Evolutionary conservation across 2,797 vertebrate species (phyloP).

Genomic region (Manis crassicaudata): DNA sequence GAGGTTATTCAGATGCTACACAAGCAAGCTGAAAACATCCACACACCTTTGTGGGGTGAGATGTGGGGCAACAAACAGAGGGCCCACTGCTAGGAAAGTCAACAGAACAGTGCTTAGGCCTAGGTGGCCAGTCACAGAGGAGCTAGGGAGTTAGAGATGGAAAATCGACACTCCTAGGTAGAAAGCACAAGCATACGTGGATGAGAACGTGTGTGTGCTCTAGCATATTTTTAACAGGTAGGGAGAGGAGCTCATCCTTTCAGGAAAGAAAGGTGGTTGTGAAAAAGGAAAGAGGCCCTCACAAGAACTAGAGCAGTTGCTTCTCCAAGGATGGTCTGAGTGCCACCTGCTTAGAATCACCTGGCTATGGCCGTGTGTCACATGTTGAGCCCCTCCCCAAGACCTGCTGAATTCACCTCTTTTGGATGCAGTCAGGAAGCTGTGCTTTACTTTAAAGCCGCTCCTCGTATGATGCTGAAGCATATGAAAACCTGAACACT

Average conservation of each 20-base stretch:
- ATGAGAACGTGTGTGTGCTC: background rate
- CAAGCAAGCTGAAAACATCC: background rate
- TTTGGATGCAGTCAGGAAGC: background rate
- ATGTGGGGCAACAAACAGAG: background rate
- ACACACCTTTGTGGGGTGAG: background rate
- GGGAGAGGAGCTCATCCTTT: conserved; percentile 22
- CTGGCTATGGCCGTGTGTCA: background rate
- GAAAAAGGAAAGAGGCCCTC: background rate
- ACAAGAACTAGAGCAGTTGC: background rate
- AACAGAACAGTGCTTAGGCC: background rate
- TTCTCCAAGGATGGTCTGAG: conserved; percentile 31
- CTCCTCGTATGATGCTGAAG: background rate
- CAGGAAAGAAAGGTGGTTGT: background rate
- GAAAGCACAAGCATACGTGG: conserved; percentile 31
- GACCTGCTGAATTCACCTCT: background rate
- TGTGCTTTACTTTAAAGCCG: background rate
- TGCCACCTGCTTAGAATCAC: background rate
- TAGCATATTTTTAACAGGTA: background rate
- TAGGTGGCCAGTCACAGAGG: background rate
- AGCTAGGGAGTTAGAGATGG: background rate
- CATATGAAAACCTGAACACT: background rate
- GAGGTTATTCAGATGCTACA: background rate
- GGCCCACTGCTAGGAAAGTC: background rate
- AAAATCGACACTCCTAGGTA: conserved; percentile 25
- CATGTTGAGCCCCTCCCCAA: background rate